Conservation (phyloP, 2,888 invertebrate species). For the Ochropacha duplaris region DNA sequence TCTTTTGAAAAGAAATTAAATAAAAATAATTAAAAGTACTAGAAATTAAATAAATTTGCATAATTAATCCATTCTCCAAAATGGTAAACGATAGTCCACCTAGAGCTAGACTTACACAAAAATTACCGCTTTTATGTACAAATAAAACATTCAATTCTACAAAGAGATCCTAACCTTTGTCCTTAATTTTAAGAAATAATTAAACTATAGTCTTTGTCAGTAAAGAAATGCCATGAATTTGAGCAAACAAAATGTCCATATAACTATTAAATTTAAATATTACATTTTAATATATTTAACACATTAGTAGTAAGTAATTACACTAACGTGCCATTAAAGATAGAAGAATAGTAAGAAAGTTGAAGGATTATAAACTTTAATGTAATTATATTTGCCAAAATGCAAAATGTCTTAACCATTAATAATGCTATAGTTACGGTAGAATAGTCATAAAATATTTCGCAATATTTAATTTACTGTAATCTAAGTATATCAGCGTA, state of each 20-base stretch:
- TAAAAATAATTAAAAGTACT: constrained; percentile 6
- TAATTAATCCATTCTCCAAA: constrained; percentile 31
- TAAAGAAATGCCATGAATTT: constrained; percentile 78
- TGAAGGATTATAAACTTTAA: not conserved
- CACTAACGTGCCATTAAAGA: not conserved
- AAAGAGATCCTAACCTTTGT: constrained; percentile 64
- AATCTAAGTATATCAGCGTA: not conserved
- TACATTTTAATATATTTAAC: not conserved
- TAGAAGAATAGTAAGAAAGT: not conserved
- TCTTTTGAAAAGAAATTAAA: constrained; percentile 16
- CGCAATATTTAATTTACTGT: not conserved
- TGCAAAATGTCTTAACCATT: not conserved
- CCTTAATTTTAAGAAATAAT: constrained; percentile 35
- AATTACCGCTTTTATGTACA: constrained; percentile 24
- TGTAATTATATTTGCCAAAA: not conserved
- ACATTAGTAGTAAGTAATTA: not conserved
- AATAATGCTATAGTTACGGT: not conserved
- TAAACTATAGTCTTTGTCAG: constrained; percentile 55
- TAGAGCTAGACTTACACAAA: constrained; percentile 44
- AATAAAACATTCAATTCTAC: constrained; percentile 41
- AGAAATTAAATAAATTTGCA: constrained; percentile 18
- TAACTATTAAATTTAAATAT: not conserved
- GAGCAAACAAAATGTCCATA: constrained; percentile 71
- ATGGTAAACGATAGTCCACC: constrained; percentile 62
- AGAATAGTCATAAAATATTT: no score